These are phyloP conservation scores for Mionectes macconnelli DNA, from an alignment of 2,113 vertebrate species.

Conservation along the genomic window DNA sequence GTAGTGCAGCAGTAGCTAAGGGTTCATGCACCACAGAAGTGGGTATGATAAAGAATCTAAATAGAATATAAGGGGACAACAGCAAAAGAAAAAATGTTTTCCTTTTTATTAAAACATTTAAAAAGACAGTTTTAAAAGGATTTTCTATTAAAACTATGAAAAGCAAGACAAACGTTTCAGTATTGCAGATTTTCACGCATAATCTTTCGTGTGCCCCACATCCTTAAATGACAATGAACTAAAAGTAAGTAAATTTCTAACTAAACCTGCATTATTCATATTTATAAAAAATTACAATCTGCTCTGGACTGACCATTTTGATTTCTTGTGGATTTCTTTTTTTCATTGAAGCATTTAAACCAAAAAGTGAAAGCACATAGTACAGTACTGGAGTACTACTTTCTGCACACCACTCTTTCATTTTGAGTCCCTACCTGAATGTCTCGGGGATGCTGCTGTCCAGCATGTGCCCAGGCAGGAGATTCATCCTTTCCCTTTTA, in stretches of 20 bases:
- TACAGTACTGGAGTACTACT: background rate
- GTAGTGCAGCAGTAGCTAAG: background rate
- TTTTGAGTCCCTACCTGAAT: background rate
- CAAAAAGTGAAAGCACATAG: background rate
- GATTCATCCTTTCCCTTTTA: background rate
- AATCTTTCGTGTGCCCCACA: background rate
- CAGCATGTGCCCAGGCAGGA: background rate
- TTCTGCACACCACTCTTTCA: background rate
- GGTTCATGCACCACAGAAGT: accelerated
- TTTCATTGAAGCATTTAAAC: background rate
- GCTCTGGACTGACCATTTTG: background rate
- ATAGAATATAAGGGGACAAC: background rate
- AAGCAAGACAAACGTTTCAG: background rate
- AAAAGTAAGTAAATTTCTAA: too few relatives aligned
- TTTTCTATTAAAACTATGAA: background rate
- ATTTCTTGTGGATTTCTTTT: background rate
- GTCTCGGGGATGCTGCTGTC: background rate
- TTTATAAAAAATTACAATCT: background rate
- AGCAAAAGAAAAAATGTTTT: background rate
- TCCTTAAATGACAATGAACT: background rate
- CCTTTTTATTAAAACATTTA: background rate
- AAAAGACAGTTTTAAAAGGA: accelerated
- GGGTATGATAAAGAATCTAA: background rate
- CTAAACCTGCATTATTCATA: background rate
- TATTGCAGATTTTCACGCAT: background rate